phyloP scores from a whole-genome alignment of 2,113 vertebrate species.

The Climacteris rufus region DNA sequence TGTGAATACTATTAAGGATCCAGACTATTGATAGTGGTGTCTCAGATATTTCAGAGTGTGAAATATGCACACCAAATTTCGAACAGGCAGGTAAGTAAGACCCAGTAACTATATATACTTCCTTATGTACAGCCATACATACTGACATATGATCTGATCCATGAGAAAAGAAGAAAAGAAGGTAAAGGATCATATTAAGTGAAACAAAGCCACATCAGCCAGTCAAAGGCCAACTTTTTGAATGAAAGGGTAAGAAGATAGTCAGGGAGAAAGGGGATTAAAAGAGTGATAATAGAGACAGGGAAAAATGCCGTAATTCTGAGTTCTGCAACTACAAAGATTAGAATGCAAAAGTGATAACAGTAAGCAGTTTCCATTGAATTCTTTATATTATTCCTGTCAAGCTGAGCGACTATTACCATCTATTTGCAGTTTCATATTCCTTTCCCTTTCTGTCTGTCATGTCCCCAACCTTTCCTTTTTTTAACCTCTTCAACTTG shows the following conservation, averaged over 20 bases:
- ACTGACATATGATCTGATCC: not conserved
- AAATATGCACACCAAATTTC: not conserved
- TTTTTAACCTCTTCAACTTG: not conserved
- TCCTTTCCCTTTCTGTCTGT: not conserved
- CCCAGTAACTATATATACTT: not conserved
- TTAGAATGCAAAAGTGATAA: conserved; percentile 16
- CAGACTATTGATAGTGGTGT: not conserved
- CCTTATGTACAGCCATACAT: not conserved
- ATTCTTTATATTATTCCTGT: not conserved
- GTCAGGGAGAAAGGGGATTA: not conserved
- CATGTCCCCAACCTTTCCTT: not conserved
- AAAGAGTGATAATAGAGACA: not conserved
- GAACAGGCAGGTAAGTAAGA: not conserved
- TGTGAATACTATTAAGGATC: not conserved
- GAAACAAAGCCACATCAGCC: not conserved
- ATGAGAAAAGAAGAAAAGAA: not conserved
- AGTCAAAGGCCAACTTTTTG: not conserved
- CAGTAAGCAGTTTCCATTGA: not conserved
- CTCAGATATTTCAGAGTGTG: not conserved
- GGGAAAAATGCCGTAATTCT: not conserved
- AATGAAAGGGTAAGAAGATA: not conserved
- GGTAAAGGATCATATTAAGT: not conserved
- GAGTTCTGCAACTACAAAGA: not conserved
- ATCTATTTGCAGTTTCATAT: not conserved
- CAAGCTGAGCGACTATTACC: not conserved